Conservation (phyloP, 1,140 invertebrate genomes). For the Papilio glaucus region DNA sequence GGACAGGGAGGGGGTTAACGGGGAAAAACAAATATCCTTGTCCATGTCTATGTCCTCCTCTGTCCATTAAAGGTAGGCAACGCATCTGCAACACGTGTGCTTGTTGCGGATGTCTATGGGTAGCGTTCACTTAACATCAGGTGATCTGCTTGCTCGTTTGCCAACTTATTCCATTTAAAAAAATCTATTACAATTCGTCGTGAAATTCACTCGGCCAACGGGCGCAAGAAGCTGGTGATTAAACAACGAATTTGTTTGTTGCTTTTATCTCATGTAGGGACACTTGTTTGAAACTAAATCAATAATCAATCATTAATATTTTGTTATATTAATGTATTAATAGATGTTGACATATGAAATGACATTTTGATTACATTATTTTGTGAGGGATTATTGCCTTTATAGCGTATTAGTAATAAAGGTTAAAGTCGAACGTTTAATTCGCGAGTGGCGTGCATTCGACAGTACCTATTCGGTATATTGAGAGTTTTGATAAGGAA, state of each 20-base stretch:
- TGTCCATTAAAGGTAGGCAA: no score
- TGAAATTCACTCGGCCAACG: no score
- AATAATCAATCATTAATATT: neutral
- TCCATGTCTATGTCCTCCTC: no score
- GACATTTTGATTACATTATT: conserved; percentile 2
- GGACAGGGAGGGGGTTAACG: no score
- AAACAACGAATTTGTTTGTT: neutral
- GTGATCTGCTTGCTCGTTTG: no score
- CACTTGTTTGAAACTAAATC: neutral
- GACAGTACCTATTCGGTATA: neutral
- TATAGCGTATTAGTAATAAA: neutral
- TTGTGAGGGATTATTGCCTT: conserved; percentile 1
- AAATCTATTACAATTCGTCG: no score
- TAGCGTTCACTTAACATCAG: no score
- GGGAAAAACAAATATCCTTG: no score
- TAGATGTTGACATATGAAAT: conserved; percentile 27
- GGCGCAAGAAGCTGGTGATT: neutral
- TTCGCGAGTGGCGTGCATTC: neutral
- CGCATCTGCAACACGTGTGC: no score
- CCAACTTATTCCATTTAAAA: no score
- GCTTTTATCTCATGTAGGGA: neutral
- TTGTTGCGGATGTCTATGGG: no score
- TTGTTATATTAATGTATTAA: conserved; percentile 10
- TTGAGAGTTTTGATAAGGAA: conserved; percentile 15
- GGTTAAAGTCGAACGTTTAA: neutral